Evolutionary conservation across 2,113 vertebrate species (phyloP).

Genomic region (Amphiprion ocellaris): DNA sequence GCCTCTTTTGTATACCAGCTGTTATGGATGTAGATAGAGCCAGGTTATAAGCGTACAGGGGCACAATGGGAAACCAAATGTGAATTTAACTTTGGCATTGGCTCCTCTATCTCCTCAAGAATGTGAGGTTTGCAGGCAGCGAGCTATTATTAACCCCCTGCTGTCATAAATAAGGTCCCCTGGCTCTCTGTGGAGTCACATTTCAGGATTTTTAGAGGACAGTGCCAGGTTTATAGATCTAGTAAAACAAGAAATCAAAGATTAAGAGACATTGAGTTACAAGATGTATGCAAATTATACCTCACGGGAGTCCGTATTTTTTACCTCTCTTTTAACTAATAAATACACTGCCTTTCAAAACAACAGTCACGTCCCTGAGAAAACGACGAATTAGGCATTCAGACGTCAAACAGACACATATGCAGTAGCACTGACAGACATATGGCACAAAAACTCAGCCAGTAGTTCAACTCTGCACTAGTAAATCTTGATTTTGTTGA

Average conservation of each 20-base stretch:
- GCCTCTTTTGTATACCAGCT: neutral
- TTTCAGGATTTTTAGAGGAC: constrained; percentile 69
- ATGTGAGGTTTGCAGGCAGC: constrained; percentile 34
- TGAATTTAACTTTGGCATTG: constrained; percentile 18
- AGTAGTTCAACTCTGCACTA: neutral
- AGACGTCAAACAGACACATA: constrained; percentile 12
- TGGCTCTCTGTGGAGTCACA: constrained; percentile 56
- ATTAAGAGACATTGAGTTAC: constrained; percentile 43
- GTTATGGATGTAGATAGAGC: neutral
- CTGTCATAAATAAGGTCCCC: constrained; percentile 48
- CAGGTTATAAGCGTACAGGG: neutral
- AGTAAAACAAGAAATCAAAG: constrained; percentile 62
- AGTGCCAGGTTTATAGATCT: constrained; percentile 47
- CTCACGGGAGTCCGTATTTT: constrained; percentile 53
- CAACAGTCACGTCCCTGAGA: constrained; percentile 22
- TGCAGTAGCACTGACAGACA: neutral
- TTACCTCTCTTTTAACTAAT: constrained; percentile 25
- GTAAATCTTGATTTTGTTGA: neutral
- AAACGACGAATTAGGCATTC: constrained; percentile 25
- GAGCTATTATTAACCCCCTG: constrained; percentile 71
- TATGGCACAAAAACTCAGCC: neutral
- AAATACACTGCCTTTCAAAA: constrained; percentile 51
- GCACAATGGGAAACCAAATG: constrained; percentile 46
- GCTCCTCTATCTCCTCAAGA: constrained; percentile 10
- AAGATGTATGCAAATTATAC: constrained; percentile 63